Percentiles rank a stretch among this genome's conserved stretches.
These are phyloP conservation scores for Hesperia comma DNA, from an alignment of 2,888 invertebrate species.

Conservation along the genomic window DNA sequence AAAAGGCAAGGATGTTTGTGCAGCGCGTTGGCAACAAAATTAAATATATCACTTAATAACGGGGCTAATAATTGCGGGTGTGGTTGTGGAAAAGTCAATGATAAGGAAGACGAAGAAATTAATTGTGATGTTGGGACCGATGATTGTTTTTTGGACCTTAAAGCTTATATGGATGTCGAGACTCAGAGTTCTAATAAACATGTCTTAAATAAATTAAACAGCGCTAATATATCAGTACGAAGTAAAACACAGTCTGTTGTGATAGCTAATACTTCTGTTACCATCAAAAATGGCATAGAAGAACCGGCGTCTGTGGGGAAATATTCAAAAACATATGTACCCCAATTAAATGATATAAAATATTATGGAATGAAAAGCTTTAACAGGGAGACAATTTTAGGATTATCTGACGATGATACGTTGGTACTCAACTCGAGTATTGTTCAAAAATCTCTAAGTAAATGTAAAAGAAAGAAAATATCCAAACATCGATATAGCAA, in stretches of 20 bases:
- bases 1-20: conserved; percentile 54
- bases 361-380: conserved; percentile 44
- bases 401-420: conserved; percentile 53
- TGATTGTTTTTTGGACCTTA: conserved; percentile 48
- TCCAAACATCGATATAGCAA: conserved; percentile 23
- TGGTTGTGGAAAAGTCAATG: conserved; percentile 50
- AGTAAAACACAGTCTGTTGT: conserved; percentile 47
- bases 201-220: conserved; percentile 34
- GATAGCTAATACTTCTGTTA: conserved; percentile 43
- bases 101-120: conserved; percentile 52
- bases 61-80: conserved; percentile 47
- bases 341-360: conserved; percentile 36
- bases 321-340: conserved; percentile 13
- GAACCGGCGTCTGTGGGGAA: background rate
- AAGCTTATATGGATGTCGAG: conserved; percentile 52
- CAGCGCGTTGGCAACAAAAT: conserved; percentile 54
- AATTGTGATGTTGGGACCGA: conserved; percentile 54
- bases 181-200: conserved; percentile 54
- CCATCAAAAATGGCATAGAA: conserved; percentile 30
- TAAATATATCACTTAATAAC: conserved; percentile 46
- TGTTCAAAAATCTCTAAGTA: conserved; percentile 12
- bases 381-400: conserved; percentile 47
- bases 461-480: conserved; percentile 23
- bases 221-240: conserved; percentile 31
- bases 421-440: conserved; percentile 42